Conservation (phyloP, 2,113 vertebrate genomes). For the Plecotus auritus region DNA sequence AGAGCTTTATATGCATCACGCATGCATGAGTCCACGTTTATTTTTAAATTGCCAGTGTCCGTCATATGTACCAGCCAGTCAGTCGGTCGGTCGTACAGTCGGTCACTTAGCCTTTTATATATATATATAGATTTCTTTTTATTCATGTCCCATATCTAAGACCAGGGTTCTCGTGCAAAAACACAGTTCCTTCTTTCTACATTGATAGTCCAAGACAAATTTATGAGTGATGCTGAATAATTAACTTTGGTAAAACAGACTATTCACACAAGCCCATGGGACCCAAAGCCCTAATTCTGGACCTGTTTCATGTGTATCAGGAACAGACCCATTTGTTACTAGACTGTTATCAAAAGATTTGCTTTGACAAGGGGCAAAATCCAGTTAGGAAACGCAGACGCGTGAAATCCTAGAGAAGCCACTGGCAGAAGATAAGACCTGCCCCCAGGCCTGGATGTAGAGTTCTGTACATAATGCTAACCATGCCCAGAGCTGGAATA, state of each 20-base stretch:
- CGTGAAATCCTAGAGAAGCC: not conserved
- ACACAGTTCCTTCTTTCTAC: not conserved
- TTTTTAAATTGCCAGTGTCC: no score
- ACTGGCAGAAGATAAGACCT: not conserved
- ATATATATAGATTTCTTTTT: not conserved
- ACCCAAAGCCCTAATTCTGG: not conserved
- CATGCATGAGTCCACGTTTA: no score
- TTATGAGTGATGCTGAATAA: not conserved
- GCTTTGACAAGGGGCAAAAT: not conserved
- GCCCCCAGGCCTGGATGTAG: not conserved
- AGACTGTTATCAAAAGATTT: not conserved
- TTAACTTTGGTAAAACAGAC: not conserved
- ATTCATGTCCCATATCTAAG: not conserved
- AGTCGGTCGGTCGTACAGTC: no score
- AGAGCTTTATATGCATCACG: no score
- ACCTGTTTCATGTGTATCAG: not conserved
- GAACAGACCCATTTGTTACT: not conserved
- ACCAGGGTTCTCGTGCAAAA: not conserved
- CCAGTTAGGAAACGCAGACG: not conserved
- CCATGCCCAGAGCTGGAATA: not conserved
- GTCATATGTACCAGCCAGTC: no score
- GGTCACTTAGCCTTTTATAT: no score
- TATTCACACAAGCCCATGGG: not conserved
- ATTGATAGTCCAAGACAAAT: not conserved
- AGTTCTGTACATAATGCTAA: not conserved